These are phyloP conservation scores for Camelus bactrianus DNA, from an alignment of 2,113 vertebrate species.

Conservation along the genomic window DNA sequence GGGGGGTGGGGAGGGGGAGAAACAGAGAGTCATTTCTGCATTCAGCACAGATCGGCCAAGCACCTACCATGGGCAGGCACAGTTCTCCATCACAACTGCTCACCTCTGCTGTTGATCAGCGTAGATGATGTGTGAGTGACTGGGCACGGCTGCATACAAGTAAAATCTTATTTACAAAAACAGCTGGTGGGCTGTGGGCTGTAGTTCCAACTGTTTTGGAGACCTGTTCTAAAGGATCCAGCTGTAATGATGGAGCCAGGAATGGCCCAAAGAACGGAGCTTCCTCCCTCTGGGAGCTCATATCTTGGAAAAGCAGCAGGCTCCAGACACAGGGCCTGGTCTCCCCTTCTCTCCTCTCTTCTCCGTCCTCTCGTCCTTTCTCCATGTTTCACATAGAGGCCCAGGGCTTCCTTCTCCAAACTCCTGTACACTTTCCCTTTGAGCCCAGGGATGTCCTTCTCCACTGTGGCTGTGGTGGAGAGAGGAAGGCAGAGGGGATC, in stretches of 20 bases:
- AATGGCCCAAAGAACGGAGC: not conserved
- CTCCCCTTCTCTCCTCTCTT: no score
- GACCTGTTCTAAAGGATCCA: not conserved
- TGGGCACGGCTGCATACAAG: not conserved
- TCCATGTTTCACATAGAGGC: not conserved
- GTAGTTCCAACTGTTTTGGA: not conserved
- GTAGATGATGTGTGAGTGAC: not conserved
- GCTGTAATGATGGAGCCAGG: not conserved
- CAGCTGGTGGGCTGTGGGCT: not conserved
- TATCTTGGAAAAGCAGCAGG: not conserved
- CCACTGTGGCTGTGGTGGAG: not conserved
- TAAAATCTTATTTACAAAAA: not conserved
- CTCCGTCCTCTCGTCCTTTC: not conserved
- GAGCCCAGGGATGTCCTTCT: not conserved
- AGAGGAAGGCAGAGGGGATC: not conserved
- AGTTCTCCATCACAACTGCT: not conserved
- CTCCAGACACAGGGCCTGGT: not conserved
- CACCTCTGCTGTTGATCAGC: not conserved
- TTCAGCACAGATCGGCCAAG: rapidly evolving
- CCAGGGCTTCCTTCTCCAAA: not conserved
- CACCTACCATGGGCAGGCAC: rapidly evolving
- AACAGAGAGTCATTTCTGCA: not conserved
- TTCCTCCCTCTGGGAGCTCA: not conserved
- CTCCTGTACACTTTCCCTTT: not conserved
- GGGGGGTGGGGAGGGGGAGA: not conserved